phyloP scores from a whole-genome alignment of 2,113 vertebrate genomes.

The Dolichotis patagonum region DNA sequence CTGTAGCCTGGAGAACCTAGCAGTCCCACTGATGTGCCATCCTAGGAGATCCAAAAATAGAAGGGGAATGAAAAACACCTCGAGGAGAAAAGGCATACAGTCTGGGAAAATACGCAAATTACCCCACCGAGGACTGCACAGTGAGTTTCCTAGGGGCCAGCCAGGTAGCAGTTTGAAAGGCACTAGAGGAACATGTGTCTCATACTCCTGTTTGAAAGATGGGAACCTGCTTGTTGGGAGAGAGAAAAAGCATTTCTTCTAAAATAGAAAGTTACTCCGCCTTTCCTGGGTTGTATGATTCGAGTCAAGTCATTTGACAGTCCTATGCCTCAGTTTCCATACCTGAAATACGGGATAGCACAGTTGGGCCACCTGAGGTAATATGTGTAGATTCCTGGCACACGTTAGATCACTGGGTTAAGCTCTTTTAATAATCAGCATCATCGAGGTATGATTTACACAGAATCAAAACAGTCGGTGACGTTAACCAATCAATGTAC shows the following conservation, averaged over 20 bases:
- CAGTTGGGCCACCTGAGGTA: fast-evolving
- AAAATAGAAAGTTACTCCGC: neutral
- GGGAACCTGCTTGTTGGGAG: neutral
- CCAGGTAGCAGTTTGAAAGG: neutral
- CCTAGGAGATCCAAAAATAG: neutral
- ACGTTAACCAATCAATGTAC: neutral
- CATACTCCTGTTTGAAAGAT: neutral
- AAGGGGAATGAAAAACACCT: neutral
- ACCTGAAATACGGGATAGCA: neutral
- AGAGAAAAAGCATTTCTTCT: neutral
- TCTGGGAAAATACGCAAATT: neutral
- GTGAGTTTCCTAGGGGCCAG: neutral
- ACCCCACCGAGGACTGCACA: neutral
- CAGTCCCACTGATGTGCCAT: neutral
- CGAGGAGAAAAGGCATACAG: neutral
- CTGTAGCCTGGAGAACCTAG: neutral
- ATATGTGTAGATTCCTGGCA: neutral
- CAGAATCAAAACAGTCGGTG: neutral
- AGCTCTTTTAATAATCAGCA: neutral
- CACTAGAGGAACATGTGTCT: fast-evolving
- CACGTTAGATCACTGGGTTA: neutral
- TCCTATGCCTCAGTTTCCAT: neutral
- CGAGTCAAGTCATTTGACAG: neutral
- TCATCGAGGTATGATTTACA: neutral
- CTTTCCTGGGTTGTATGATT: neutral